Evolutionary conservation across 2,797 vertebrate species (phyloP), one percentile per base, ranked within the genome.

Genomic region (Channa striata): DNA sequence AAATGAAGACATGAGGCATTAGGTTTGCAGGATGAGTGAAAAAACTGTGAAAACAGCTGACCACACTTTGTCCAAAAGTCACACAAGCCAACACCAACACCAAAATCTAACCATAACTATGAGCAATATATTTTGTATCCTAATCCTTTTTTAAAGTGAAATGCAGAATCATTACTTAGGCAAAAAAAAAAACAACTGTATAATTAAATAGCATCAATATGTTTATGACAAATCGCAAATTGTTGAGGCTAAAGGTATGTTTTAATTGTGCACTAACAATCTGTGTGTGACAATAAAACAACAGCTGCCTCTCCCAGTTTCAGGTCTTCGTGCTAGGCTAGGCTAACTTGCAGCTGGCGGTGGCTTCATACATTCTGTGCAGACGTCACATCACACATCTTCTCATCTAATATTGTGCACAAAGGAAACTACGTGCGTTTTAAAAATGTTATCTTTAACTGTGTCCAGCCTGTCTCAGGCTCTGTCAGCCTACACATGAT

Each of bases 401-500:
- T 63, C 17, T 37, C 17, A 20, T 59, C 8, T 13, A 21, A 51
- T 10, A 30, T 44, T 37, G 33, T 11, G 16, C 13, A 48, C 51
- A 13, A 44, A 17, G 59, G n/a, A 3, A 1, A 61, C 56, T 19
- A 25, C 64, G 36, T 37, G 5, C 1, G 0, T 5, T 25, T 43
- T 69, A 9, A 10, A 61, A 54, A 8, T 33, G 37, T 53, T 57
- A 34, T 5, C 56, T 60, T 10, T 95, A 95, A 95, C 87, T 90
- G 87, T 67, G 76, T 93, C 91, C 93, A 90, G 90, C 89, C 81
- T 65, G 84, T 78, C 65, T 85, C 72, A 75, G 87, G 75, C 78
- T 92, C 82, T 67, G 83, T 85, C 73, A 68, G 89, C 92, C 90
- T 90, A 82, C 92, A 91, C 91, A 93, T 93, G 93, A 92, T 93